A percentile compares a stretch with the other conserved stretches of the same genome.
Evolutionary conservation across 2,888 invertebrate species (phyloP).

Genomic region (Ichneumon xanthorius): DNA sequence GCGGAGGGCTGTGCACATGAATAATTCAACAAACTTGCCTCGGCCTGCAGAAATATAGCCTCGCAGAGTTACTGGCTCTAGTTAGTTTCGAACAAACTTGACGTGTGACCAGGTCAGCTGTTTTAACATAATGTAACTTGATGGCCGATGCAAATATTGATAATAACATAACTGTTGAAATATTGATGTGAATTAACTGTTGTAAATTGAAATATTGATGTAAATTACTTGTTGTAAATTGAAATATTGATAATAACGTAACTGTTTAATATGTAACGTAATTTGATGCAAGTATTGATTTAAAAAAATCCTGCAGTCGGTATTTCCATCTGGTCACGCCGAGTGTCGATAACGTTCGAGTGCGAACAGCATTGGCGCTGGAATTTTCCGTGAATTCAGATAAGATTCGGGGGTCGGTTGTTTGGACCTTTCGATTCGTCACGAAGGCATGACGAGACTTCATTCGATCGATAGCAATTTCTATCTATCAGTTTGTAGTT

Average conservation of each 20-base stretch:
- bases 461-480: neutral
- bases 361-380: neutral
- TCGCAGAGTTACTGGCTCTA: neutral
- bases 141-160: neutral
- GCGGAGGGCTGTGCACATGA: neutral
- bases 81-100: slow-evolving; percentile 1
- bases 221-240: too few species aligned
- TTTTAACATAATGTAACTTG: neutral
- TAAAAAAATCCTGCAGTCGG: slow-evolving; percentile 6
- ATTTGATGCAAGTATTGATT: neutral
- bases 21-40: neutral
- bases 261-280: too few species aligned
- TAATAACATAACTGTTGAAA: too few species aligned
- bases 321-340: neutral
- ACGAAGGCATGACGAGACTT: neutral
- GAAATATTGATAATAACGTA: too few species aligned
- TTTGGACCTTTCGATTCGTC: neutral
- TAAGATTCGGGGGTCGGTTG: neutral
- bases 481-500: neutral
- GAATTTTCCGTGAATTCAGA: slow-evolving; percentile 1
- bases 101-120: neutral
- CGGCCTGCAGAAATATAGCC: neutral
- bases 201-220: too few species aligned
- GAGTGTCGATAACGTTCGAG: neutral
- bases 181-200: too few species aligned